These are phyloP conservation scores for Ciconia boyciana DNA, from an alignment of 2,113 vertebrate genomes.

Conservation along the genomic window DNA sequence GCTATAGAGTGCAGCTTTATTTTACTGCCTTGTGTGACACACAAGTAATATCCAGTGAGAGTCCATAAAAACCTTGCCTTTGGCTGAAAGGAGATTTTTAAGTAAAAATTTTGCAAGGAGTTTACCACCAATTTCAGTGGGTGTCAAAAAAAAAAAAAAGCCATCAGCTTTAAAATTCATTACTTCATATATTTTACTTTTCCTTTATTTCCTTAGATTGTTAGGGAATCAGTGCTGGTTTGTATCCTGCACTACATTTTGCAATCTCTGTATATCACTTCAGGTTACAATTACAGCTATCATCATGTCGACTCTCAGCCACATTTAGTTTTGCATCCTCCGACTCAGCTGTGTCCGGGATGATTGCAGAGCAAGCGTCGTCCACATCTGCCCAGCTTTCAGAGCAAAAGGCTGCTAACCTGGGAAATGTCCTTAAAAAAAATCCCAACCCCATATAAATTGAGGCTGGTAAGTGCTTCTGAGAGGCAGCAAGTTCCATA, in stretches of 20 bases:
- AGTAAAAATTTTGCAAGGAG: not conserved
- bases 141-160: not conserved
- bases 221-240: not conserved
- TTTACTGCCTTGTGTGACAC: not conserved
- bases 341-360: rapidly evolving
- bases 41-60: not conserved
- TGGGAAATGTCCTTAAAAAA: not conserved
- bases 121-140: not conserved
- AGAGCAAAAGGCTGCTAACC: not conserved
- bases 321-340: not conserved
- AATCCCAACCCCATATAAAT: rapidly evolving
- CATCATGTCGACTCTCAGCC: rapidly evolving
- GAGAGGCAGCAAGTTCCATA: not conserved
- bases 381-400: not conserved
- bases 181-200: not conserved
- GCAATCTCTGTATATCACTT: not conserved
- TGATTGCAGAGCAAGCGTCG: rapidly evolving
- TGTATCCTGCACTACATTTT: too few species aligned
- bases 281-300: not conserved
- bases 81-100: not conserved
- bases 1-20: not conserved
- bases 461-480: not conserved
- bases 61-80: not conserved
- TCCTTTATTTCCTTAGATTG: not conserved
- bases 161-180: not conserved